Conservation (phyloP, 2,888 invertebrate species). For the Ornithoptera priamus region DNA sequence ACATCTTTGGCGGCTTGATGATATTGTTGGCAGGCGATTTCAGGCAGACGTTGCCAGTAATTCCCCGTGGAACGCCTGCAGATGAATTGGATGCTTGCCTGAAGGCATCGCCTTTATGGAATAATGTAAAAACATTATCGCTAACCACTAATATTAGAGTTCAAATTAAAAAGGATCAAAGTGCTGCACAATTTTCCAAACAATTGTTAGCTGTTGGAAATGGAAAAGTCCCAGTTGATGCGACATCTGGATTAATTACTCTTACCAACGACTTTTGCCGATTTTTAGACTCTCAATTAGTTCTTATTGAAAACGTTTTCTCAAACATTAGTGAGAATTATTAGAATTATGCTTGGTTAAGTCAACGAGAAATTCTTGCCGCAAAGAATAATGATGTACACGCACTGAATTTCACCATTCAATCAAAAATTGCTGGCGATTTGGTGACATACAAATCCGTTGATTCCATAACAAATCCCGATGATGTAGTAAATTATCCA, state of each 20-base stretch:
- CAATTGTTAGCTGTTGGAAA: constrained; percentile 38
- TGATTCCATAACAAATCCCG: constrained; percentile 32
- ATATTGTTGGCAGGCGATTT: not conserved
- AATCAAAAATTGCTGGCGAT: constrained; percentile 23
- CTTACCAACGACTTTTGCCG: constrained; percentile 37
- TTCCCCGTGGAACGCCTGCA: not conserved
- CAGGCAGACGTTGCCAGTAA: not conserved
- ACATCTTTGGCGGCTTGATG: not conserved
- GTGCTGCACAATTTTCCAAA: constrained; percentile 37
- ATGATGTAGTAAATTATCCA: constrained; percentile 31
- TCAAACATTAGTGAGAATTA: constrained; percentile 37
- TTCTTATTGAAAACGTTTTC: constrained; percentile 39
- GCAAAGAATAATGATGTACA: constrained; percentile 40
- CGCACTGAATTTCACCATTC: constrained; percentile 31
- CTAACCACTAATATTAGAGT: constrained; percentile 16
- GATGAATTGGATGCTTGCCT: not conserved
- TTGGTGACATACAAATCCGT: constrained; percentile 31
- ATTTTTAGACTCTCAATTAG: constrained; percentile 32
- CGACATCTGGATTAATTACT: constrained; percentile 30
- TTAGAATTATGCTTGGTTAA: constrained; percentile 39
- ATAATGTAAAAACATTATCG: constrained; percentile 32
- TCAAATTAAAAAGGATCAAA: constrained; percentile 35
- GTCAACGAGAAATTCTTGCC: constrained; percentile 42
- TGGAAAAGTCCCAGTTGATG: constrained; percentile 35
- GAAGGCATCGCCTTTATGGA: not conserved